phyloP scores from a whole-genome alignment of 2,888 invertebrate species.

The Caradrina clavipalpis region DNA sequence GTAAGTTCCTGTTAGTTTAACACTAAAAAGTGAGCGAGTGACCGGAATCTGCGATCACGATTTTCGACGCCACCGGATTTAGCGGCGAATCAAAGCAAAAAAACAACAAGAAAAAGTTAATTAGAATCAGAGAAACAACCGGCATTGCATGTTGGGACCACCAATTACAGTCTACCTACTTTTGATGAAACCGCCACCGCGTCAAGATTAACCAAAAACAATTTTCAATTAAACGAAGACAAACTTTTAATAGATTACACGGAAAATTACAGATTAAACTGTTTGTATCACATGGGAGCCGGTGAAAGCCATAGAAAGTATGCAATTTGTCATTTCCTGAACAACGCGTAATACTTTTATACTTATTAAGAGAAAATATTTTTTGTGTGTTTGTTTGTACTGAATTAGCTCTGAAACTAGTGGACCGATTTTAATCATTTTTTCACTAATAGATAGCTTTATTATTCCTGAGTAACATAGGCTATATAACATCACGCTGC shows the following conservation, averaged over 20 bases:
- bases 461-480: too few relatives aligned
- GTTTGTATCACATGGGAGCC: slow-evolving; percentile 63
- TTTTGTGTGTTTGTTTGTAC: too few relatives aligned
- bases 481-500: too few relatives aligned
- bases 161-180: slow-evolving; percentile 58
- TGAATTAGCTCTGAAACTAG: too few relatives aligned
- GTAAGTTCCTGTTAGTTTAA: neutral
- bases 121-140: slow-evolving; percentile 54
- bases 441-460: too few relatives aligned
- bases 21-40: slow-evolving; percentile 5
- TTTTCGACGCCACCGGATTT: slow-evolving; percentile 31
- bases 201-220: slow-evolving; percentile 55
- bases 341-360: slow-evolving; percentile 59
- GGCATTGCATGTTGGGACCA: slow-evolving; percentile 36
- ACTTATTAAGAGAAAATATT: slow-evolving; percentile 16
- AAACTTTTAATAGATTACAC: slow-evolving; percentile 65
- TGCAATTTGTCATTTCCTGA: slow-evolving; percentile 70
- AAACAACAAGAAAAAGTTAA: slow-evolving; percentile 42
- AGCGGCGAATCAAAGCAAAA: slow-evolving; percentile 4
- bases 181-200: slow-evolving; percentile 46
- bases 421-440: too few relatives aligned
- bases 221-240: slow-evolving; percentile 62
- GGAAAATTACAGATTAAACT: slow-evolving; percentile 68
- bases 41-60: slow-evolving; percentile 34
- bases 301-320: slow-evolving; percentile 75